These are phyloP conservation scores for Odontamblyopus lacepedii DNA, from an alignment of 2,797 vertebrate species.

Conservation along the genomic window DNA sequence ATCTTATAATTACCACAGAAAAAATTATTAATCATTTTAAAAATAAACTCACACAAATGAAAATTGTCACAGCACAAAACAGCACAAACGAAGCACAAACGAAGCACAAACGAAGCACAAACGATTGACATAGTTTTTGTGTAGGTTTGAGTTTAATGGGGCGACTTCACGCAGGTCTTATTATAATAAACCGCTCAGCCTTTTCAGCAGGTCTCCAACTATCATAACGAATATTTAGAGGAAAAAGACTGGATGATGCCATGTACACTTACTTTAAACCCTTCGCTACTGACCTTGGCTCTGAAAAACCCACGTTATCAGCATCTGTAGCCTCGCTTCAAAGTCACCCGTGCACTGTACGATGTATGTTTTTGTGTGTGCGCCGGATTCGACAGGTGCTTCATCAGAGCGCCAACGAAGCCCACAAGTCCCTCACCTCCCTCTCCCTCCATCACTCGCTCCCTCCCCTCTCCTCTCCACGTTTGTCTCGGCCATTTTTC, in stretches of 20 bases:
- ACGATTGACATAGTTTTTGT: too few species aligned
- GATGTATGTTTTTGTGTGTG: slow-evolving; percentile 25
- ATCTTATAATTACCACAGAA: too few species aligned
- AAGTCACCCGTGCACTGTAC: slow-evolving; percentile 39
- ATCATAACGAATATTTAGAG: slow-evolving; percentile 3
- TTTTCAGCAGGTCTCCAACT: too few species aligned
- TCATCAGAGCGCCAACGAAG: slow-evolving; percentile 62
- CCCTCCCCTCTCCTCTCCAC: slow-evolving; percentile 13
- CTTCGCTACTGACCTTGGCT: slow-evolving; percentile 45
- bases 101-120: too few species aligned
- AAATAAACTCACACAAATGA: too few species aligned
- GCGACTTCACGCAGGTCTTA: too few species aligned
- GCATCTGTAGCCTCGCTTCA: slow-evolving; percentile 51
- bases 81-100: too few species aligned
- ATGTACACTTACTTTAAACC: slow-evolving; percentile 7
- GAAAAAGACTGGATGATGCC: slow-evolving; percentile 15
- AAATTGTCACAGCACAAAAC: too few species aligned
- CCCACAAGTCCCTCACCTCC: slow-evolving; percentile 65
- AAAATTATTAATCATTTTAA: too few species aligned
- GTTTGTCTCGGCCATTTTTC: slow-evolving; percentile 49
- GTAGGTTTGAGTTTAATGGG: too few species aligned
- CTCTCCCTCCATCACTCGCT: slow-evolving; percentile 24
- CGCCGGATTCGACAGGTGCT: slow-evolving; percentile 50
- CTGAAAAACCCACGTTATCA: slow-evolving; percentile 63
- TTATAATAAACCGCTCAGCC: too few species aligned